Evolutionary conservation across 1,140 invertebrate genomes (phyloP), one percentile per base, ranked within the genome.

Genomic region (Schmidtea mediterranea): DNA sequence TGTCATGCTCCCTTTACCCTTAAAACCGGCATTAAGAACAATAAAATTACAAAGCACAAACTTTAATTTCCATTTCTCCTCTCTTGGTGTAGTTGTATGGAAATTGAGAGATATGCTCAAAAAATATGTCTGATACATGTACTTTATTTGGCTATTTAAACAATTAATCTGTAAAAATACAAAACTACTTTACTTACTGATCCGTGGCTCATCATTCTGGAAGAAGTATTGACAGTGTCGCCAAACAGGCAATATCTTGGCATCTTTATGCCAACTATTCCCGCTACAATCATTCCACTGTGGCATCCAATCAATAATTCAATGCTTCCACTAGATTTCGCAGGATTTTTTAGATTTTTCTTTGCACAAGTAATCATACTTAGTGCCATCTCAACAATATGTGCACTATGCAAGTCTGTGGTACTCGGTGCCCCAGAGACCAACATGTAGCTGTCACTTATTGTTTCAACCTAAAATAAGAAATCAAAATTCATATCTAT

Each of bases 371-470:
- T 22, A 0, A 90, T 73, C 84, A 94, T 63, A 45, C 61, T 61
- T 16, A 65, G 50, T 0, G 59, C 59, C 63, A 66, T 66, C 49
- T 64, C 56, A 43, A 57, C 58, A 24, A 66, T 61, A 22, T 59
- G 55, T 9, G 56, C 52, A 6, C 57, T 57, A 50, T 66, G 63
- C 40, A 55, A 57, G 13, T 51, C 41, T 1, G 58, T 62, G 6
- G 54, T 49, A 12, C 57, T 56, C 2, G 89, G 89, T 43, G 95
- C 69, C 16, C 89, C 89, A 55, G 84, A 90, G 3, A 94, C 84
- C 1, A 86, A 84, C 87, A 97, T 94, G 64, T 95, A 97, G 62
- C 92, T 94, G 67, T 95, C 89, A 55, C 87, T 87, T 18, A 94
- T 81, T n/a, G 89, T 97, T 70, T 97, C 89, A 36, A 97, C 87